phyloP scores from a whole-genome alignment of 2,113 vertebrate species.

The Nematolebias whitei region DNA sequence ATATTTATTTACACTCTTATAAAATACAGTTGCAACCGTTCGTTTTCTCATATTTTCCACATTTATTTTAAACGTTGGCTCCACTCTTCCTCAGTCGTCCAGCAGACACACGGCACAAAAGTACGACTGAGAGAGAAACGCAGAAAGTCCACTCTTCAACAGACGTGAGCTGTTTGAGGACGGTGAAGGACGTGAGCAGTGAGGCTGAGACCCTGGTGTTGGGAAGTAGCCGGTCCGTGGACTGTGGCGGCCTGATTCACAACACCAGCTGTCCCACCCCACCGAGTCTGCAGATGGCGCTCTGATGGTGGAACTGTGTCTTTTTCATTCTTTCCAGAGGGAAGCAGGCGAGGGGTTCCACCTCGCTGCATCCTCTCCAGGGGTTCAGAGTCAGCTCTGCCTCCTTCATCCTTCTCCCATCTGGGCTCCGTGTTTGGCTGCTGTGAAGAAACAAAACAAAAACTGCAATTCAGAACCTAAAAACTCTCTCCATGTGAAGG shows the following conservation, averaged over 20 bases:
- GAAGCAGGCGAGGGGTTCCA: slow-evolving; percentile 54
- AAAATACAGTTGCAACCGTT: not conserved
- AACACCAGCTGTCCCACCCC: slow-evolving; percentile 96
- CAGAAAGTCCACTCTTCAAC: too few relatives aligned
- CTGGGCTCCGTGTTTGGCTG: slow-evolving; percentile 60
- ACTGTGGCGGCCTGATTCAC: slow-evolving; percentile 97
- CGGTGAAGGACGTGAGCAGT: slow-evolving; percentile 52
- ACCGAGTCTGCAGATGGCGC: slow-evolving; percentile 76
- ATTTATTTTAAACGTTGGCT: not conserved
- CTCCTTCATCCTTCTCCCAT: slow-evolving; percentile 38
- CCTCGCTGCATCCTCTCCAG: slow-evolving; percentile 48
- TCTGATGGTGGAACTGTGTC: slow-evolving; percentile 13
- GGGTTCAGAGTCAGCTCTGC: slow-evolving; percentile 46
- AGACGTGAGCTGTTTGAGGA: too few relatives aligned
- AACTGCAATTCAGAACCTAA: slow-evolving; percentile 65
- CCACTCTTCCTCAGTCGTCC: not conserved
- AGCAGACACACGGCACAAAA: not conserved
- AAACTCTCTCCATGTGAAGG: slow-evolving; percentile 14
- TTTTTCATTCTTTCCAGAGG: slow-evolving; percentile 6
- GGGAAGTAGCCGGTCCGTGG: slow-evolving; percentile 95
- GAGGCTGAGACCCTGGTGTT: slow-evolving; percentile 93
- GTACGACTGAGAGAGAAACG: too few relatives aligned
- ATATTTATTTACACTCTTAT: slow-evolving; percentile 6
- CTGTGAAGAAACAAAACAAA: slow-evolving; percentile 42
- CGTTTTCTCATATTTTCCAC: too few relatives aligned